These are phyloP conservation scores for Pimpla rufipes DNA, from an alignment of 2,888 invertebrate species.

Conservation along the genomic window DNA sequence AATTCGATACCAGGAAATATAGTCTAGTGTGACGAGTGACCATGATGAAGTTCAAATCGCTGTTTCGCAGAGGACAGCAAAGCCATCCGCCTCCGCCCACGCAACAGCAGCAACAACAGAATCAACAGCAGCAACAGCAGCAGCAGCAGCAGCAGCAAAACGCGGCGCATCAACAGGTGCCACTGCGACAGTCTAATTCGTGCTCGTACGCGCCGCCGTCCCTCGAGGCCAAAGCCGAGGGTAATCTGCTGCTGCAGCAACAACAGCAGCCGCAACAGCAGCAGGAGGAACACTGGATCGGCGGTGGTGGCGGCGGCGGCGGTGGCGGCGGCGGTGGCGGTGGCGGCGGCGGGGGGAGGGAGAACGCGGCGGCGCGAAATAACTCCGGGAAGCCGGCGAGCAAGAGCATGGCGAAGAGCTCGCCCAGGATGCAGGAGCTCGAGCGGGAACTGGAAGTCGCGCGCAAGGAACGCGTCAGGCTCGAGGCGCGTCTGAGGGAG, in stretches of 20 bases:
- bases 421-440: slow-evolving; percentile 87
- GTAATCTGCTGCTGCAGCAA: slow-evolving; percentile 48
- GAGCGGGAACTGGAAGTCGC: slow-evolving; percentile 90
- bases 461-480: slow-evolving; percentile 89
- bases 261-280: slow-evolving; percentile 51
- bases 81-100: slow-evolving; percentile 79
- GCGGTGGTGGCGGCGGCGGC: no score
- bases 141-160: slow-evolving; percentile 76
- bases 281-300: slow-evolving; percentile 71
- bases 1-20: slow-evolving; percentile 67
- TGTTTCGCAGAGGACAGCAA: slow-evolving; percentile 94
- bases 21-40: slow-evolving; percentile 84
- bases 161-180: slow-evolving; percentile 77
- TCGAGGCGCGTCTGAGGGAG: slow-evolving; percentile 88
- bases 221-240: slow-evolving; percentile 71
- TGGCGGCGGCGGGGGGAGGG: slow-evolving; percentile 85
- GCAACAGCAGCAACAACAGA: slow-evolving; percentile 77
- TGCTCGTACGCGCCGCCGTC: slow-evolving; percentile 64
- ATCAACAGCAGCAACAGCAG: slow-evolving; percentile 81
- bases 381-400: slow-evolving; percentile 56
- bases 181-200: slow-evolving; percentile 69
- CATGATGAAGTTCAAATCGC: slow-evolving; percentile 97
- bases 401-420: slow-evolving; percentile 69
- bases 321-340: no score
- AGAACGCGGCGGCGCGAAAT: slow-evolving; percentile 84